Evolutionary conservation across 2,797 vertebrate species (phyloP).

Genomic region (Cyprinodon diabolis): DNA sequence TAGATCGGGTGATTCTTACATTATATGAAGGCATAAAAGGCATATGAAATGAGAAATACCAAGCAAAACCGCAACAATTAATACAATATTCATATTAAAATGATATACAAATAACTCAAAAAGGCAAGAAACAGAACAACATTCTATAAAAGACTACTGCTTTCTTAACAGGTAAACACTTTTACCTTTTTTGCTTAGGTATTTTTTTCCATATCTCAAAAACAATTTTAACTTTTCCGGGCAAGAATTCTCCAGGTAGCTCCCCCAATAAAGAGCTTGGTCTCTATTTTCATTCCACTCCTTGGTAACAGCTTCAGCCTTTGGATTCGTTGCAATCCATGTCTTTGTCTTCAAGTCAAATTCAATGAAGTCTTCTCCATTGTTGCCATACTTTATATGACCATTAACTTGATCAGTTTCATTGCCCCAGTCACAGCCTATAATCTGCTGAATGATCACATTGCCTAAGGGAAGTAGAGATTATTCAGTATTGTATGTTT

Average conservation of each 20-base stretch:
- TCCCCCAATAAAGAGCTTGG: accelerated
- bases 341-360: conserved; percentile 5
- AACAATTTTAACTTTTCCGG: background rate
- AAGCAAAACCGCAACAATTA: too few relatives aligned
- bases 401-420: background rate
- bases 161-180: background rate
- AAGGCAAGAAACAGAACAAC: too few relatives aligned
- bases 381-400: background rate
- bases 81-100: too few relatives aligned
- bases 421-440: conserved; percentile 4
- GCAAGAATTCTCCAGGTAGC: accelerated
- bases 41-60: too few relatives aligned
- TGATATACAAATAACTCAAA: too few relatives aligned
- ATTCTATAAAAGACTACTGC: background rate
- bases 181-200: conserved; percentile 22
- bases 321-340: conserved; percentile 5
- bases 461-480: background rate
- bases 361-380: conserved; percentile 32
- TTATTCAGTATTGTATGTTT: background rate
- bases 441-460: background rate
- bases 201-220: conserved; percentile 7
- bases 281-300: background rate
- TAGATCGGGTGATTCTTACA: too few relatives aligned
- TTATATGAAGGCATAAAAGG: too few relatives aligned
- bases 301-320: conserved; percentile 14